Evolutionary conservation across 2,113 vertebrate genomes (phyloP).

Genomic region (Mirza zaza): DNA sequence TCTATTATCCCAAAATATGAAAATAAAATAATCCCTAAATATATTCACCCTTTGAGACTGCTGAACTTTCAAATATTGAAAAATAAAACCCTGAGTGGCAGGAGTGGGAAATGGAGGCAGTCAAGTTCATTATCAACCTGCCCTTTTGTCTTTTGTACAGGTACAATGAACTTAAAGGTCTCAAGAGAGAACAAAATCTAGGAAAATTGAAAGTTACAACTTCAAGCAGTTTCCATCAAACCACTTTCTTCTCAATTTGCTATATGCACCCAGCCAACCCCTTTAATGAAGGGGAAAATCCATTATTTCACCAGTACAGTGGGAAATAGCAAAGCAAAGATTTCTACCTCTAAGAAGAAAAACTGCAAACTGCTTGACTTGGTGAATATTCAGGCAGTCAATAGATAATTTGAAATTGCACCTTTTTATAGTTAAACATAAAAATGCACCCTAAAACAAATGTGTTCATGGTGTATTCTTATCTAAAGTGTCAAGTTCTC

Average conservation of each 20-base stretch:
- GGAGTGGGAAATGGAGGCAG: neutral
- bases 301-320: neutral
- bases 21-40: slow-evolving; percentile 31
- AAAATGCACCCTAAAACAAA: neutral
- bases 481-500: neutral
- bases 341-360: neutral
- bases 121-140: neutral
- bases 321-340: neutral
- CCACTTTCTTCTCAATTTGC: slow-evolving; percentile 38
- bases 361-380: neutral
- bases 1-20: slow-evolving; percentile 13
- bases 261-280: neutral
- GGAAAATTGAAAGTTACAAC: slow-evolving; percentile 52
- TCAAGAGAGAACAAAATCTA: slow-evolving; percentile 21
- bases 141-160: neutral
- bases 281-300: neutral
- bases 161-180: slow-evolving; percentile 37
- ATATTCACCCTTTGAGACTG: slow-evolving; percentile 23
- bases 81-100: neutral
- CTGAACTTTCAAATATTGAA: slow-evolving; percentile 47
- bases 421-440: neutral
- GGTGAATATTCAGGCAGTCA: neutral
- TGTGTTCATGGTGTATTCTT: neutral
- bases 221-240: slow-evolving; percentile 32
- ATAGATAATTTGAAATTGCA: neutral